These are phyloP conservation scores for Sylvia atricapilla DNA, from an alignment of 2,113 vertebrate species.

Conservation along the genomic window DNA sequence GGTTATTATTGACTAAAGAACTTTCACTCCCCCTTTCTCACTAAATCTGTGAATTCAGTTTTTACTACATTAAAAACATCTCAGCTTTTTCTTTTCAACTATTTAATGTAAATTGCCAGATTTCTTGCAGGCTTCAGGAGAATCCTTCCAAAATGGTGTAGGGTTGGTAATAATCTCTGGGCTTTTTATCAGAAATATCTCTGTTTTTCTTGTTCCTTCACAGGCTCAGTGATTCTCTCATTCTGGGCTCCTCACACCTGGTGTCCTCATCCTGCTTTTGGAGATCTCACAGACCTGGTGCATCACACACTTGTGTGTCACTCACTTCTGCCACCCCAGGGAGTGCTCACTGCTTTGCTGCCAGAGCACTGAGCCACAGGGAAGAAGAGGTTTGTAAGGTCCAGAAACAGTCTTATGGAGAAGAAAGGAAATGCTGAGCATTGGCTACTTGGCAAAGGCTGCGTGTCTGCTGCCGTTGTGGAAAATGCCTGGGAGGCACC, in stretches of 20 bases:
- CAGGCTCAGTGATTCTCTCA: neutral
- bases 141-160: neutral
- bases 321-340: neutral
- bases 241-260: neutral
- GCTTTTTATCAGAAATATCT: neutral
- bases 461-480: neutral
- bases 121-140: neutral
- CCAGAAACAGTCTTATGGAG: neutral
- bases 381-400: neutral
- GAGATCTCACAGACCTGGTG: neutral
- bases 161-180: neutral
- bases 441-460: neutral
- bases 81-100: neutral
- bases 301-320: neutral
- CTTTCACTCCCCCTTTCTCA: neutral
- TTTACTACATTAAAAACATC: neutral
- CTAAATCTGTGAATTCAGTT: neutral
- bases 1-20: neutral
- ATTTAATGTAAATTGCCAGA: neutral
- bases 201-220: neutral
- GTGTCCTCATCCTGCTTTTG: neutral
- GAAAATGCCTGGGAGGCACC: conserved; percentile 51
- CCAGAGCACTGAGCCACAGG: neutral
- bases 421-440: neutral
- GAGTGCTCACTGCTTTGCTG: neutral